Evolutionary conservation across 1,140 invertebrate genomes (phyloP).

Genomic region (Oncopodura yosiiana): DNA sequence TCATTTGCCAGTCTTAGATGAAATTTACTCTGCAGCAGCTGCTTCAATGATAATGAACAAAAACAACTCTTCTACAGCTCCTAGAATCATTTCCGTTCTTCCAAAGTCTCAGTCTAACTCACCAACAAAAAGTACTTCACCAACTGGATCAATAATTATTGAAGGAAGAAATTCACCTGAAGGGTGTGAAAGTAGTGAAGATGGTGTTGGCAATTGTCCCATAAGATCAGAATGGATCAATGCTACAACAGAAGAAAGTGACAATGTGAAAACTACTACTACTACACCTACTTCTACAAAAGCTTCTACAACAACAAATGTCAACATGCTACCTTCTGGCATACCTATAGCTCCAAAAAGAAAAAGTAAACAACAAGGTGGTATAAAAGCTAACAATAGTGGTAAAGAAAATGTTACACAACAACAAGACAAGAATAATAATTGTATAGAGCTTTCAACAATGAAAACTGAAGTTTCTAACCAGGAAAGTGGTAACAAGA

Average conservation of each 20-base stretch:
- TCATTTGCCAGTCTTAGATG: background rate
- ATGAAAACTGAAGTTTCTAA: background rate
- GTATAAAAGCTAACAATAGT: constrained; percentile 9
- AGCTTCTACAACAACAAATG: too few relatives aligned
- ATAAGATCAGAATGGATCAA: constrained; percentile 9
- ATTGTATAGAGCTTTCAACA: background rate
- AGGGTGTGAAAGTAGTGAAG: constrained; percentile 27
- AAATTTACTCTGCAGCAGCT: background rate
- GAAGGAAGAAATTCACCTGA: constrained; percentile 32
- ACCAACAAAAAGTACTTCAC: constrained; percentile 25
- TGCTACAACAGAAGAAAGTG: background rate
- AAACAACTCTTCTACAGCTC: too few relatives aligned
- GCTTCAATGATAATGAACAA: constrained; percentile 8
- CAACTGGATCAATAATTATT: constrained; percentile 20
- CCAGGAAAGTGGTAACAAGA: too few relatives aligned
- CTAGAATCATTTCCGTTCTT: constrained; percentile 30
- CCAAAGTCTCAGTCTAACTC: constrained; percentile 26
- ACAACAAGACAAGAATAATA: background rate
- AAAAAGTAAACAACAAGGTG: constrained; percentile 18
- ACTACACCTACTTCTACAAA: too few relatives aligned
- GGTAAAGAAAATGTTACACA: background rate
- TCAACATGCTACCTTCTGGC: too few relatives aligned
- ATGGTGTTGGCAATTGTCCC: constrained; percentile 7
- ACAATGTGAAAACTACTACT: background rate
- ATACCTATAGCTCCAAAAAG: too few relatives aligned